Conservation (phyloP, 2,888 invertebrate species). For the Perithous albicinctus region DNA sequence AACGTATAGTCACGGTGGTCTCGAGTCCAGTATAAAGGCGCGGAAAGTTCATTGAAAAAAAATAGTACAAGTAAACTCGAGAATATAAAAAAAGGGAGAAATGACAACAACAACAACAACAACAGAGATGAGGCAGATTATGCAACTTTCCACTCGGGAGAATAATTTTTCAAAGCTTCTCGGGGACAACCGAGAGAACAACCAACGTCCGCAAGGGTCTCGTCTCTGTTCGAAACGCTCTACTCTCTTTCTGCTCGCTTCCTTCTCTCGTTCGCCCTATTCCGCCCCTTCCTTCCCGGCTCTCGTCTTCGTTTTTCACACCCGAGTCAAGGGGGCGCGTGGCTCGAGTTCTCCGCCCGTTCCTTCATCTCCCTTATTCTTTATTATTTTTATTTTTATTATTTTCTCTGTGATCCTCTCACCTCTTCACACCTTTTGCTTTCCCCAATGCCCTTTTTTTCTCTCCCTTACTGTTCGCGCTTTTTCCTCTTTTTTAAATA, state of each 20-base stretch:
- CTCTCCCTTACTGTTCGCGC: slow-evolving; percentile 20
- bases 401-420: slow-evolving; percentile 64
- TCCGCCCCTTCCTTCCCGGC: slow-evolving; percentile 6
- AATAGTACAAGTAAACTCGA: slow-evolving; percentile 45
- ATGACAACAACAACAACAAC: slow-evolving; percentile 26
- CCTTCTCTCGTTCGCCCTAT: not conserved
- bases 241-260: slow-evolving; percentile 47
- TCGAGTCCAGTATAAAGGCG: slow-evolving; percentile 32
- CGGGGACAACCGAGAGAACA: slow-evolving; percentile 60
- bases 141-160: slow-evolving; percentile 80
- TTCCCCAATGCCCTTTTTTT: slow-evolving; percentile 21
- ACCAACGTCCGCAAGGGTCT: slow-evolving; percentile 70
- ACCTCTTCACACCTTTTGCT: slow-evolving; percentile 69
- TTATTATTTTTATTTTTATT: slow-evolving; percentile 41
- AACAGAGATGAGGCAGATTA: slow-evolving; percentile 73
- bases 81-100: slow-evolving; percentile 7
- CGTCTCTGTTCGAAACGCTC: slow-evolving; percentile 63
- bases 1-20: not conserved
- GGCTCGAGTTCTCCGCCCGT: not conserved
- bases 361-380: slow-evolving; percentile 1
- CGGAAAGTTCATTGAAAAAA: slow-evolving; percentile 60
- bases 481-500: slow-evolving; percentile 35
- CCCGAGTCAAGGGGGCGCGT: not conserved
- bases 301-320: slow-evolving; percentile 72
- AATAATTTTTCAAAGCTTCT: slow-evolving; percentile 82